phyloP scores from a whole-genome alignment of 2,113 vertebrate species.

The Dasypus novemcinctus region DNA sequence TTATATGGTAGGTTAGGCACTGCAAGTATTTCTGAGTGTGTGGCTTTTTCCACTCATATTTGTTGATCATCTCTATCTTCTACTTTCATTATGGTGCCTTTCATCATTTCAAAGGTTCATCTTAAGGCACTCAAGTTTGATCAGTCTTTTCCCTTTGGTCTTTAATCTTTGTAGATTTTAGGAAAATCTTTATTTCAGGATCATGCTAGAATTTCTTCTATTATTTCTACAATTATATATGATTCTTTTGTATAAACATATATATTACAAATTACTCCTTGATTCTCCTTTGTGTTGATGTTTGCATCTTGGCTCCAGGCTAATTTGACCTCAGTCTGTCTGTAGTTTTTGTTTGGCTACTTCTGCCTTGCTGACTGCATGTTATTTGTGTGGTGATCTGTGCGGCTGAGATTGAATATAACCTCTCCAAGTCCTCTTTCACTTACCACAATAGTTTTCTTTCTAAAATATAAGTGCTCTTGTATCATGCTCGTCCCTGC shows the following conservation, averaged over 20 bases:
- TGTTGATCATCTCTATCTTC: neutral
- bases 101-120: conserved; percentile 1
- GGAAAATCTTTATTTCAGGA: neutral
- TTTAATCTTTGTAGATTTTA: conserved; percentile 25
- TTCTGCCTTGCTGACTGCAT: neutral
- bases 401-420: neutral
- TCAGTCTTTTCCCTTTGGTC: neutral
- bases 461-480: neutral
- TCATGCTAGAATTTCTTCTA: neutral
- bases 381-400: neutral
- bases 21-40: neutral
- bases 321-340: neutral
- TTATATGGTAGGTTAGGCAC: neutral
- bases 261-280: neutral
- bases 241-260: neutral
- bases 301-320: neutral
- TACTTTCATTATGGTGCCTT: neutral
- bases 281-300: neutral
- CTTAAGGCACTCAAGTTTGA: neutral
- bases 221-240: neutral
- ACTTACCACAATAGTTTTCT: neutral
- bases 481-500: neutral
- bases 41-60: neutral
- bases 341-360: neutral
- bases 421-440: neutral